Percentiles rank a stretch among this genome's conserved stretches.
These are phyloP conservation scores for Kryptolebias ocellatus DNA, from an alignment of 2,797 vertebrate genomes.

Conservation along the genomic window DNA sequence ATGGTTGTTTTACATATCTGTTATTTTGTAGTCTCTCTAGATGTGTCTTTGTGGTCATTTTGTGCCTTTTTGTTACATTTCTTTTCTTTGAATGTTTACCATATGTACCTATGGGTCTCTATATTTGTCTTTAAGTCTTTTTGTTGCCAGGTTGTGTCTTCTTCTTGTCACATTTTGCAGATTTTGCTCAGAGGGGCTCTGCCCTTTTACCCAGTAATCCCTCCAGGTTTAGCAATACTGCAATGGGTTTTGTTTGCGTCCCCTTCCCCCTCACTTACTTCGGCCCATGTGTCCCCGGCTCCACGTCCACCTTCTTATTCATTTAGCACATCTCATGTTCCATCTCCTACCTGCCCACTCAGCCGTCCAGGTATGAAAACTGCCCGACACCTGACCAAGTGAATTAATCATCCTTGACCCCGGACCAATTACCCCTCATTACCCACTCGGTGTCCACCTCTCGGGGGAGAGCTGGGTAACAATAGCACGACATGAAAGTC, in stretches of 20 bases:
- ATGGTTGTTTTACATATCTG: too few species aligned
- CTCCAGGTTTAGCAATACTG: constrained; percentile 3
- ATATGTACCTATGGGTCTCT: not conserved
- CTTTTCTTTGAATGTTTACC: not conserved
- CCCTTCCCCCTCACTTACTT: not conserved
- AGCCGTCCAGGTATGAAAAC: constrained; percentile 76
- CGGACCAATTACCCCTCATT: constrained; percentile 84
- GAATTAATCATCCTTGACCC: constrained; percentile 87
- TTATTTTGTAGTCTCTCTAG: too few species aligned
- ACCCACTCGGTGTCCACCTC: constrained; percentile 68
- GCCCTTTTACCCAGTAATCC: not conserved
- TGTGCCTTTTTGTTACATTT: not conserved
- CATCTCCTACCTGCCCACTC: constrained; percentile 53
- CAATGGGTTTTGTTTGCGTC: not conserved
- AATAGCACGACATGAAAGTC: constrained; percentile 76
- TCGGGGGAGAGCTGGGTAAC: constrained; percentile 68
- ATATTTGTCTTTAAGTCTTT: not conserved
- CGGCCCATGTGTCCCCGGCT: not conserved
- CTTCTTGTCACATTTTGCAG: not conserved
- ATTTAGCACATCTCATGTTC: constrained; percentile 59
- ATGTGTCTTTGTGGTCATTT: not conserved
- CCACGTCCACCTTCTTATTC: constrained; percentile 26
- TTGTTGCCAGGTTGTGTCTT: not conserved
- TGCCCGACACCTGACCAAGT: constrained; percentile 77
- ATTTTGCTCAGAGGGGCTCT: not conserved